Evolutionary conservation across 2,888 invertebrate species (phyloP), one percentile per base, ranked within the genome.

Genomic region (Pteria penguin): DNA sequence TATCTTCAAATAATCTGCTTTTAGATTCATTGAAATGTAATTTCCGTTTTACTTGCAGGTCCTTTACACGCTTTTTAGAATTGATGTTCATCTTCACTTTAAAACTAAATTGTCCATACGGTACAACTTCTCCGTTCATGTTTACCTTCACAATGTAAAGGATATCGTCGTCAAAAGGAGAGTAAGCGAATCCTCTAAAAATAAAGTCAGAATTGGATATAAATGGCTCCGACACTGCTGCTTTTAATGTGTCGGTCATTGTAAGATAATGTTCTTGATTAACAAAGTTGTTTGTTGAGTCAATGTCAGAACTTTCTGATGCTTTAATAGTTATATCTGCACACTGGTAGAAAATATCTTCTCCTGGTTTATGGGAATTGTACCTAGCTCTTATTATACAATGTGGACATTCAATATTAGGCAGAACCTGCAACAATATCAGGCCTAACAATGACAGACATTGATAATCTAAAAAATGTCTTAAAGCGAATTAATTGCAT

Each of bases 341-440:
- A 66, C 87, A 87, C 63, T 87, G 87, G 33, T 85, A 81, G 55
- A 87, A 87, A 2, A 80, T 78, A 1, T 73, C 76, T 71, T 86
- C 87, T 22, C 87, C 87, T 1, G 86, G 83, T 72, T 87, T 87
- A 69, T 87, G 85, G 3, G 87, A 80, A n/a, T 82, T 76, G 36
- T 87, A 87, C 0, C 85, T 72, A 27, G 78, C 82, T 62, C 86
- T 61, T 1, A 87, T 71, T 1, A 86, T 84, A 52, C 87, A 87
- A 54, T 86, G 86, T 11, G 82, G 82, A 32, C 87, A 87, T 5
- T 66, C 67, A 22, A 74, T 83, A 33, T 81, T 72, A 8, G 87
- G 86, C 5, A 84, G 52, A 55, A 75, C 83, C 86, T 87, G 79
- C 8, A 77, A 79, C 18, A 14, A n/a, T n/a, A n/a, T n/a, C n/a